phyloP scores from a whole-genome alignment of 2,797 vertebrate genomes.

The Toxotes lorentzi region DNA sequence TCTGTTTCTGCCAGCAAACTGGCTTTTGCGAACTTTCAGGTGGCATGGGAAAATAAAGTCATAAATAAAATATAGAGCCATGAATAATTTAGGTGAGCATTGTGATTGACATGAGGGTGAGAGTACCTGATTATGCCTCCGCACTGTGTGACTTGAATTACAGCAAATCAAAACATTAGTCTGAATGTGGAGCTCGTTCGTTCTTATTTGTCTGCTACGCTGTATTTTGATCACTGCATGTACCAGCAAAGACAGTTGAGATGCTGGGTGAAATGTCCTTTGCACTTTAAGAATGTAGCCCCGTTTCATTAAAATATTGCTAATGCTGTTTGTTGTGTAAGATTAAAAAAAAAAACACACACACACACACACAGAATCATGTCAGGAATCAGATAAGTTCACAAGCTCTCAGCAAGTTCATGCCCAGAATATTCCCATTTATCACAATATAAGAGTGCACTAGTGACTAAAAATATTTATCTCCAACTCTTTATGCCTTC shows the following conservation, averaged over 20 bases:
- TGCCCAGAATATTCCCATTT: slow-evolving; percentile 36
- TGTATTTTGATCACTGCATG: slow-evolving; percentile 65
- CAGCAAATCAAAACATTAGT: slow-evolving; percentile 75
- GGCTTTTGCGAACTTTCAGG: slow-evolving; percentile 83
- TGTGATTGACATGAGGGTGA: slow-evolving; percentile 86
- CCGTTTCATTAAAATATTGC: slow-evolving; percentile 32
- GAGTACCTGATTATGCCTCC: slow-evolving; percentile 83
- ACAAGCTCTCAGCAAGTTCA: slow-evolving; percentile 20
- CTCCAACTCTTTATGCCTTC: slow-evolving; percentile 21
- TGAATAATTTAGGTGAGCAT: slow-evolving; percentile 86
- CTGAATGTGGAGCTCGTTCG: slow-evolving; percentile 47
- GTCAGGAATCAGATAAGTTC: slow-evolving; percentile 35
- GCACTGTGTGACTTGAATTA: slow-evolving; percentile 81
- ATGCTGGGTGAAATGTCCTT: slow-evolving; percentile 38
- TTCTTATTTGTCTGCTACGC: slow-evolving; percentile 38
- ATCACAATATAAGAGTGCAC: neutral
- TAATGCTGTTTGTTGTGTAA: slow-evolving; percentile 27
- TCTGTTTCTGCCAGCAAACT: slow-evolving; percentile 81
- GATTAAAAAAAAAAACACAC: neutral
- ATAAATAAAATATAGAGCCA: slow-evolving; percentile 86
- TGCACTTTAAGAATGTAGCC: slow-evolving; percentile 16
- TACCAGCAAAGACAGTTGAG: slow-evolving; percentile 59
- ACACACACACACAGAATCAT: neutral
- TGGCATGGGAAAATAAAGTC: slow-evolving; percentile 86
- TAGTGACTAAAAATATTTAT: slow-evolving; percentile 6